Conservation (phyloP, 1,140 invertebrate species). For the Pomacea maculata region DNA sequence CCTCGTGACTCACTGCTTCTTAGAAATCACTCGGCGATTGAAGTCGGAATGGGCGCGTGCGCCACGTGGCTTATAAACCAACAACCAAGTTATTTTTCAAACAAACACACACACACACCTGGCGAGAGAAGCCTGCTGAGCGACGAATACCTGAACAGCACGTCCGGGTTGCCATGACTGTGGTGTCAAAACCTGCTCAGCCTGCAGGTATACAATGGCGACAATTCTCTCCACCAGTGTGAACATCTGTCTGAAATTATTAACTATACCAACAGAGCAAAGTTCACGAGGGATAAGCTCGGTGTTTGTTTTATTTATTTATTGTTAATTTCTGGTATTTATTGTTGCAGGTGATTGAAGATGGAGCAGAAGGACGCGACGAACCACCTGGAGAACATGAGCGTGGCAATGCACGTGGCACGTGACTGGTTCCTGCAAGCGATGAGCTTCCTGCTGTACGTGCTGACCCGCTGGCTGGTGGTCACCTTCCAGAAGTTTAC, state of each 20-base stretch:
- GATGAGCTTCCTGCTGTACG: constrained; percentile 46
- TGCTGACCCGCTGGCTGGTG: constrained; percentile 47
- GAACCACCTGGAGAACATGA: constrained; percentile 57
- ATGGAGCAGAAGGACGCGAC: constrained; percentile 29
- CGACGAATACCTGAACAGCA: too few relatives aligned
- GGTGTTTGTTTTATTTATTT: not conserved
- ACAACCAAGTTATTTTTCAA: too few relatives aligned
- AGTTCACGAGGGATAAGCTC: not conserved
- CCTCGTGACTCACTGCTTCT: too few relatives aligned
- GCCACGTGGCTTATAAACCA: too few relatives aligned
- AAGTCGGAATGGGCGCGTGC: too few relatives aligned
- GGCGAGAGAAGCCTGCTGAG: too few relatives aligned
- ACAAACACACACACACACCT: too few relatives aligned
- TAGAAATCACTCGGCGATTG: too few relatives aligned
- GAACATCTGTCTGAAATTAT: not conserved
- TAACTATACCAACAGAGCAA: not conserved
- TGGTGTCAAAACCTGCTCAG: not conserved
- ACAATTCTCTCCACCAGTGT: not conserved
- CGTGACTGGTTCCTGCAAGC: constrained; percentile 50
- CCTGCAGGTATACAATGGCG: not conserved
- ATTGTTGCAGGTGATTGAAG: constrained; percentile 10
- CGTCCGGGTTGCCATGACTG: not conserved
- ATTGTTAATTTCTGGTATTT: not conserved
- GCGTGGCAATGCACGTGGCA: constrained; percentile 50
- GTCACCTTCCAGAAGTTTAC: constrained; percentile 56